Percentiles rank a stretch among this genome's conserved stretches.
phyloP scores from a whole-genome alignment of 2,113 vertebrate species.

The Deroptyus accipitrinus region DNA sequence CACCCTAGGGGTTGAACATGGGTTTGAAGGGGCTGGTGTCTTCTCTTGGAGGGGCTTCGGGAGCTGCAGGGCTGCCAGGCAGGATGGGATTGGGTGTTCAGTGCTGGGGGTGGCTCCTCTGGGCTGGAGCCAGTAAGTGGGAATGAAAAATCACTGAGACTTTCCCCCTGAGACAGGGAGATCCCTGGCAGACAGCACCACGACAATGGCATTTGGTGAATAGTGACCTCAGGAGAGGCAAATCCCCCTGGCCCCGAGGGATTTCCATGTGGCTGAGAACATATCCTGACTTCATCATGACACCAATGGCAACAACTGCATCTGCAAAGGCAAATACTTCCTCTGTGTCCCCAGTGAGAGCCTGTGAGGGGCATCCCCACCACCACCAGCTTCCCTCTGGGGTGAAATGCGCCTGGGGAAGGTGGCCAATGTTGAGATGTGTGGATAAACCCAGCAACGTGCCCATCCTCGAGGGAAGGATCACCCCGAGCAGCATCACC shows the following conservation, averaged over 20 bases:
- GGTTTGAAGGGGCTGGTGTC: not conserved
- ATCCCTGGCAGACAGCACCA: not conserved
- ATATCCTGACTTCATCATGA: not conserved
- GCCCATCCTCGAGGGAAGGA: too few relatives aligned
- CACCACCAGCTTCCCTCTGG: not conserved
- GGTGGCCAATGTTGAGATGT: not conserved
- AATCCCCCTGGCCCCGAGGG: not conserved
- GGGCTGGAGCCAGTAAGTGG: not conserved
- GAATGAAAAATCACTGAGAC: not conserved
- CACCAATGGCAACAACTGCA: not conserved
- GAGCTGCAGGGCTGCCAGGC: not conserved
- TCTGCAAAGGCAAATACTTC: not conserved
- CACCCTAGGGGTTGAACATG: not conserved
- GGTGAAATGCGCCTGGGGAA: not conserved
- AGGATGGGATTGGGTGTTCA: not conserved
- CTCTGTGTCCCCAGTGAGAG: not conserved
- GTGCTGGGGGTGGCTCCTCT: not conserved
- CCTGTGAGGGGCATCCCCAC: accelerated
- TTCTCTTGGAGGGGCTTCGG: not conserved
- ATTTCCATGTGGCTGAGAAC: not conserved
- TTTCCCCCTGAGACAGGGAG: not conserved
- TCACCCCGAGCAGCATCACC: not conserved
- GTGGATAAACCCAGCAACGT: not conserved
- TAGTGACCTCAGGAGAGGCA: not conserved
- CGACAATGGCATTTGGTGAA: not conserved